A percentile compares a stretch with the other conserved stretches of the same genome.
phyloP scores from a whole-genome alignment of 2,888 invertebrate genomes.

The Machimus atricapillus region DNA sequence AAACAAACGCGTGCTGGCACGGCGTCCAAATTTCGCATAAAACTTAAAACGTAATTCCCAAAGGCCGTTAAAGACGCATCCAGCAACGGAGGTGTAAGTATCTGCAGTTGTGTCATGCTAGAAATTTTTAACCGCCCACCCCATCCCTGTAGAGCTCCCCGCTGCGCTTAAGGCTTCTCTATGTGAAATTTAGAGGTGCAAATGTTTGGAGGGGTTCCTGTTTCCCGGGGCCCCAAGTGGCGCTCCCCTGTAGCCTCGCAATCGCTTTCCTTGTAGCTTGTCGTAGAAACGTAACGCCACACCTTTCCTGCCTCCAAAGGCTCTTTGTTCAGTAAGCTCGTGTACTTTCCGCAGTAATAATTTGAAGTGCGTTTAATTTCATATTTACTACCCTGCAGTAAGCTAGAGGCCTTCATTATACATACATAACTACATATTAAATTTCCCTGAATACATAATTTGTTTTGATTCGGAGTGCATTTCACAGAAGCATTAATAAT shows the following conservation, averaged over 20 bases:
- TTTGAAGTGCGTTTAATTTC: background rate
- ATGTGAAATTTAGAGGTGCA: background rate
- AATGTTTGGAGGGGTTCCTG: background rate
- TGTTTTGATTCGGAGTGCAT: background rate
- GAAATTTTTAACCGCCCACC: background rate
- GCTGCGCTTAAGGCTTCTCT: background rate
- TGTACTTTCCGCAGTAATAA: background rate
- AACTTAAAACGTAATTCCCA: slow-evolving; percentile 48
- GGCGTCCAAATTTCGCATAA: slow-evolving; percentile 40
- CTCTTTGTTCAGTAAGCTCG: background rate
- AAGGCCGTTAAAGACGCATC: slow-evolving; percentile 76
- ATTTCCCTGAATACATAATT: background rate
- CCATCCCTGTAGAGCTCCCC: background rate
- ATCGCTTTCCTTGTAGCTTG: background rate
- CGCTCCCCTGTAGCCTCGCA: background rate
- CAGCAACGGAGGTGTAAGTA: slow-evolving; percentile 74
- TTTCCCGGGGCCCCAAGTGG: background rate
- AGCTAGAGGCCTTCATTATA: background rate
- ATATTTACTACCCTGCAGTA: background rate
- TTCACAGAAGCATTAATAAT: background rate
- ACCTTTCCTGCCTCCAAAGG: background rate
- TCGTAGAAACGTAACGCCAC: background rate
- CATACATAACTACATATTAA: no score
- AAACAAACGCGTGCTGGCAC: background rate
- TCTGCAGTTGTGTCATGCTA: slow-evolving; percentile 48